These are phyloP conservation scores for Synchiropus splendidus DNA, from an alignment of 2,113 vertebrate genomes.

Conservation along the genomic window DNA sequence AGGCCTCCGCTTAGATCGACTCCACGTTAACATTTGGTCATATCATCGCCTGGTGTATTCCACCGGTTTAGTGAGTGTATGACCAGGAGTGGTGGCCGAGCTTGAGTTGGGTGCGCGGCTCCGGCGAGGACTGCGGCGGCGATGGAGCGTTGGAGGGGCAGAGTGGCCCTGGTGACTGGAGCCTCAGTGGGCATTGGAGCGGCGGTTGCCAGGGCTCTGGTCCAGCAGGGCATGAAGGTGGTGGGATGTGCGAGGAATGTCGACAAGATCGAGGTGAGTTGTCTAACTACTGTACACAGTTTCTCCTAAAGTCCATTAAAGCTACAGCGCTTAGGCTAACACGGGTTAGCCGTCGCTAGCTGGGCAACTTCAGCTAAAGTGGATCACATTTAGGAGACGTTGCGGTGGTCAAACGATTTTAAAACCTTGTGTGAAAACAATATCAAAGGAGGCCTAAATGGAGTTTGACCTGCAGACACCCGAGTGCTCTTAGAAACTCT, in stretches of 20 bases:
- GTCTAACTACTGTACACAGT: not conserved
- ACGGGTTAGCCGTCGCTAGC: constrained; percentile 39
- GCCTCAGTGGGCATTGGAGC: constrained; percentile 89
- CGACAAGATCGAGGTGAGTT: constrained; percentile 84
- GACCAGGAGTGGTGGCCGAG: constrained; percentile 1
- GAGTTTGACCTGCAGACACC: too few species aligned
- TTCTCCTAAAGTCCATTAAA: not conserved
- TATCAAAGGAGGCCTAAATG: too few species aligned
- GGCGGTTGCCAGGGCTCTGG: constrained; percentile 81
- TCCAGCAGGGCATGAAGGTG: constrained; percentile 87
- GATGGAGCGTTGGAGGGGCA: constrained; percentile 88
- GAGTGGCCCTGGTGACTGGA: constrained; percentile 88
- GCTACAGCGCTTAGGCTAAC: not conserved
- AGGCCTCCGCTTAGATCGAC: constrained; percentile 21
- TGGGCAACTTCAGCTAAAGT: constrained; percentile 13
- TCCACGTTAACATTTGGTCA: too few species aligned
- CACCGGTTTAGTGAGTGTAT: not conserved
- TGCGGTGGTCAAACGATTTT: too few species aligned
- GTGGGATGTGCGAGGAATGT: constrained; percentile 87
- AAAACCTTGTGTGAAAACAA: too few species aligned
- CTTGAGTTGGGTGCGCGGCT: constrained; percentile 1
- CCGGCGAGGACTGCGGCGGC: constrained; percentile 12
- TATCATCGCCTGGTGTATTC: constrained; percentile 1
- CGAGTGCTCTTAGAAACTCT: too few species aligned
- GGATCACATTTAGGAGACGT: too few species aligned